phyloP scores from a whole-genome alignment of 2,113 vertebrate genomes.

The Tretioscincus oriximinensis region DNA sequence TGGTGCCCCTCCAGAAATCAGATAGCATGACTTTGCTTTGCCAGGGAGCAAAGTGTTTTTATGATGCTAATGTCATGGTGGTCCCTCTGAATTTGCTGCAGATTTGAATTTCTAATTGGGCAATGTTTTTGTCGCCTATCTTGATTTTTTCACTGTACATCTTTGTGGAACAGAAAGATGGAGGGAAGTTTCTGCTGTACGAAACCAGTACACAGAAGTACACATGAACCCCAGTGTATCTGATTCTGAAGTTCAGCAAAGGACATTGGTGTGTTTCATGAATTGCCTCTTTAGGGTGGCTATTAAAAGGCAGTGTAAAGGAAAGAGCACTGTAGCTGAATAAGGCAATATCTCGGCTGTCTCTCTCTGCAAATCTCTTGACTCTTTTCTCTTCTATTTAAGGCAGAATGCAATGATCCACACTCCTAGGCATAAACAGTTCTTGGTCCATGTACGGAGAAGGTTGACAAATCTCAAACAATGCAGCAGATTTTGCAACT shows the following conservation, averaged over 20 bases:
- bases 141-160: too few relatives aligned
- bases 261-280: not conserved
- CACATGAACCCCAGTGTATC: not conserved
- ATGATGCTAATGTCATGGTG: too few relatives aligned
- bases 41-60: too few relatives aligned
- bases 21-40: too few relatives aligned
- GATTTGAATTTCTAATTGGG: too few relatives aligned
- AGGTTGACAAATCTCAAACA: constrained; percentile 1
- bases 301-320: not conserved
- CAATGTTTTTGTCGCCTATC: too few relatives aligned
- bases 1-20: too few relatives aligned
- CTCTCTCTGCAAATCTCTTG: constrained; percentile 4
- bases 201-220: not conserved
- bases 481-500: not conserved
- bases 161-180: too few relatives aligned
- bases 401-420: constrained; percentile 29
- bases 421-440: constrained; percentile 2
- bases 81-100: too few relatives aligned
- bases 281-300: not conserved
- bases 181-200: not conserved
- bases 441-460: not conserved
- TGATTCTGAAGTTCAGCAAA: not conserved
- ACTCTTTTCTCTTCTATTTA: constrained; percentile 27
- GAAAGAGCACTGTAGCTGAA: not conserved
- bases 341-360: constrained; percentile 19